Base-by-base conservation (phyloP, 2,797 vertebrate genomes). In the Austrolebias charrua region DNA sequence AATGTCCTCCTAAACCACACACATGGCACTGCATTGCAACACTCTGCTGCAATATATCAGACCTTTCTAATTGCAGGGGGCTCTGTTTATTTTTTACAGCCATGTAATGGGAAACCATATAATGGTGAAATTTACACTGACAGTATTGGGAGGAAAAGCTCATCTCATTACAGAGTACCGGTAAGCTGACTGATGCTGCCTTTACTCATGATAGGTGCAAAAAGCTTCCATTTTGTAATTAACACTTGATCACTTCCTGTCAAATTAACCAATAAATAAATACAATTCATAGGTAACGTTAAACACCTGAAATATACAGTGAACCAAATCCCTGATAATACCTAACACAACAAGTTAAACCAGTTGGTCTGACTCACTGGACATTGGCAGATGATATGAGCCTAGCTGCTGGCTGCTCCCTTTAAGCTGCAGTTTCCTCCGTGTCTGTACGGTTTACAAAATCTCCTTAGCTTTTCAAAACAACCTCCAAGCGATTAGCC, bases 91-190 rank as follows among this genome's bases (percentile, higher is more conserved):
- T 5, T 69, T 46, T 29, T 40, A 75, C 50, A 50, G 55, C 66
- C 47, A 33, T 48, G 52, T 64, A 60, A 58, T 9, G 63, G 69
- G 2, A 24, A 63, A 40, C 38, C 38, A 40, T 40, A 40, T 40
- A 40, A 40, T 40, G 10, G 38, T 11, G 38, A 51, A 73, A 76
- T 68, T 61, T 62, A 43, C 63, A 18, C 70, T 78, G 63, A 68
- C 28, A 49, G 56, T 60, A 60, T n/a, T 71, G 56, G 54, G 69
- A 71, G 78, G 75, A 76, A 84, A 65, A 78, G 73, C 69, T 51
- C 18, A 13, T 71, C 47, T 56, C 59, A 75, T 85, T 80, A 81
- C 55, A 66, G 64, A 31, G 48, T n/a, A n/a, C n/a, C n/a, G n/a
- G n/a, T 65, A 35, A 69, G 73, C 66, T 75, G 63, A 66, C 64